Percentiles rank a stretch among this genome's conserved stretches.
Evolutionary conservation across 2,797 vertebrate genomes (phyloP).

Genomic region (Leptoclinus maculatus): DNA sequence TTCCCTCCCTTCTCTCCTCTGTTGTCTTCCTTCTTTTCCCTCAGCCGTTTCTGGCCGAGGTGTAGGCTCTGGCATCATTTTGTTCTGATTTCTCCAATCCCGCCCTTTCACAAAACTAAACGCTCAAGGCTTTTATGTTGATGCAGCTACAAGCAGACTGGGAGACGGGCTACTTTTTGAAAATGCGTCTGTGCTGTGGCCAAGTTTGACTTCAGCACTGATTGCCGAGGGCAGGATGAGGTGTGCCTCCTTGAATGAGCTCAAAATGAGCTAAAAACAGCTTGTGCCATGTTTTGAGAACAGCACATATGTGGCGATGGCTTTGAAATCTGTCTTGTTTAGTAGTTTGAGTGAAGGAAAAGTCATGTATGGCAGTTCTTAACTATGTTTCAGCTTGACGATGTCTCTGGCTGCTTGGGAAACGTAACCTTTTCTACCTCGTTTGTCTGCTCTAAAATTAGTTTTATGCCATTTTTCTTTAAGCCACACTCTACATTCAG

Average conservation of each 20-base stretch:
- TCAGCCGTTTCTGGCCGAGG: slow-evolving; percentile 64
- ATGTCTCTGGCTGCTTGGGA: background rate
- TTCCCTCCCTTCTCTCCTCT: slow-evolving; percentile 70
- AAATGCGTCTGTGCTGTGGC: slow-evolving; percentile 64
- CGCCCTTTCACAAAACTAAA: slow-evolving; percentile 73
- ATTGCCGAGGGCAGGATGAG: slow-evolving; percentile 61
- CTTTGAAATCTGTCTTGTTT: background rate
- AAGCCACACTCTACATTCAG: slow-evolving; percentile 20
- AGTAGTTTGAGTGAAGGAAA: background rate
- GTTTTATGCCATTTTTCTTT: slow-evolving; percentile 17
- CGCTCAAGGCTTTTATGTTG: slow-evolving; percentile 69
- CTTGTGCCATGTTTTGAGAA: slow-evolving; percentile 25
- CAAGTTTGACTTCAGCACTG: slow-evolving; percentile 66
- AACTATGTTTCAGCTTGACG: background rate
- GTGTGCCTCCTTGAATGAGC: slow-evolving; percentile 60
- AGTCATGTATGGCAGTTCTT: background rate
- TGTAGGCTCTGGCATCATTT: slow-evolving; percentile 66
- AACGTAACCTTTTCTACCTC: background rate
- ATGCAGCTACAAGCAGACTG: slow-evolving; percentile 72
- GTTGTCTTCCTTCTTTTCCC: slow-evolving; percentile 61
- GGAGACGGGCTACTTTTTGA: slow-evolving; percentile 69
- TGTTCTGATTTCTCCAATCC: slow-evolving; percentile 73
- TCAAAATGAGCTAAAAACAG: slow-evolving; percentile 63
- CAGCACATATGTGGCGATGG: slow-evolving; percentile 24
- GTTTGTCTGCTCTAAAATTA: slow-evolving; percentile 20